Evolutionary conservation across 2,888 invertebrate species (phyloP).

Genomic region (Campoplex capitator): DNA sequence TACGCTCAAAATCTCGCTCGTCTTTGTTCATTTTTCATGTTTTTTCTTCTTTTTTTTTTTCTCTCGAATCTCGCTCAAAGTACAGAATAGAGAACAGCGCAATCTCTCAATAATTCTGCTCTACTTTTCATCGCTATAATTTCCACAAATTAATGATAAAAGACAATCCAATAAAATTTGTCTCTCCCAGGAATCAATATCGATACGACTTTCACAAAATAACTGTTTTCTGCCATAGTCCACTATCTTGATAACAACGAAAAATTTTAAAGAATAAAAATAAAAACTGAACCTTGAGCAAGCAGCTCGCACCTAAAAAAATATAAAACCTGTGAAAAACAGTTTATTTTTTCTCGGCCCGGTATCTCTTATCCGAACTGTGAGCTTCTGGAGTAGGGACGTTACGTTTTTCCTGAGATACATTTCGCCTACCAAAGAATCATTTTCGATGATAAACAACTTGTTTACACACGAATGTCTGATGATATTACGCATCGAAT

Average conservation of each 20-base stretch:
- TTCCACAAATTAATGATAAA: not conserved
- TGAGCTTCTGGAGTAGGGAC: not conserved
- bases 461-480: conserved; percentile 8
- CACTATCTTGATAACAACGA: not conserved
- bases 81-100: not conserved
- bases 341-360: not conserved
- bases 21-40: not conserved
- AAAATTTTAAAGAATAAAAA: not conserved
- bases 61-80: not conserved
- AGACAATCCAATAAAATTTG: not conserved
- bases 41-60: not conserved
- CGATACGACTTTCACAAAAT: not conserved
- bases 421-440: not conserved
- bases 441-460: conserved; percentile 10
- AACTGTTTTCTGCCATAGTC: not conserved
- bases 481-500: conserved; percentile 14
- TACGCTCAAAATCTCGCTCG: conserved; percentile 4
- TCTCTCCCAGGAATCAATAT: not conserved
- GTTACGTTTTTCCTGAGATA: not conserved
- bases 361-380: not conserved
- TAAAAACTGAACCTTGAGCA: not conserved
- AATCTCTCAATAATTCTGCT: not conserved
- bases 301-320: not conserved
- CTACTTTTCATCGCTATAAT: not conserved
- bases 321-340: not conserved